These are phyloP conservation scores for Platerodrilus igneus DNA, from an alignment of 2,888 invertebrate genomes.

Conservation along the genomic window DNA sequence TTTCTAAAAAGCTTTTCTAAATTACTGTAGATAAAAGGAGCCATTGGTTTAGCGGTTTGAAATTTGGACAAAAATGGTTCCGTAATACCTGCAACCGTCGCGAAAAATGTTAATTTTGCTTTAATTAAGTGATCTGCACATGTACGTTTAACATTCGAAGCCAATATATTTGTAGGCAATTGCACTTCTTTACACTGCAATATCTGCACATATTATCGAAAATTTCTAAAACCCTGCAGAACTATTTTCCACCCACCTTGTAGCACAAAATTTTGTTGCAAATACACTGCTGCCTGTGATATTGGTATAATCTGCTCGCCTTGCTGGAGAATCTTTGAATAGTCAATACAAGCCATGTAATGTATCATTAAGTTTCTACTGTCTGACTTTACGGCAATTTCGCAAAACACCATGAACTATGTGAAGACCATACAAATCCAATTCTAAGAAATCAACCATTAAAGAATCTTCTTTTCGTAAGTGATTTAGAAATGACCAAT, in stretches of 20 bases:
- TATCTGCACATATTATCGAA: neutral
- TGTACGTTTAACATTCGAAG: neutral
- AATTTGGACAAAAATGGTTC: conserved; percentile 1
- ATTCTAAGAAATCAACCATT: neutral
- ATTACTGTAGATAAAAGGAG: neutral
- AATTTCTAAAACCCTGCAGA: conserved; percentile 1
- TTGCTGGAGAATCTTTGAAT: conserved; percentile 6
- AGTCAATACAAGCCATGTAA: conserved; percentile 1
- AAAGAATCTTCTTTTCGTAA: neutral
- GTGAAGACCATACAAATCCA: conserved; percentile 5
- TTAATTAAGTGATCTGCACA: too few relatives aligned
- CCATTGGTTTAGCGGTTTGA: conserved; percentile 1
- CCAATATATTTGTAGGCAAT: neutral
- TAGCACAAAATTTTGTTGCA: conserved; percentile 6
- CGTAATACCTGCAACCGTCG: neutral
- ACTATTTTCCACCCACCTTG: conserved; percentile 1
- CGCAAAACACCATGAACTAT: neutral
- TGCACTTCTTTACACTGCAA: neutral
- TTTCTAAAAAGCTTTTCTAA: neutral
- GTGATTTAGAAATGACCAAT: neutral
- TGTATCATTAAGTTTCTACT: neutral
- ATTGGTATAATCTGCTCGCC: conserved; percentile 2
- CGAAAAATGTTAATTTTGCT: neutral
- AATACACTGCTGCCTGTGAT: neutral
- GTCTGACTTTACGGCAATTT: neutral